Base-by-base conservation (phyloP, 2,888 invertebrate genomes). In the Mesodorylaimus sp. region DNA sequence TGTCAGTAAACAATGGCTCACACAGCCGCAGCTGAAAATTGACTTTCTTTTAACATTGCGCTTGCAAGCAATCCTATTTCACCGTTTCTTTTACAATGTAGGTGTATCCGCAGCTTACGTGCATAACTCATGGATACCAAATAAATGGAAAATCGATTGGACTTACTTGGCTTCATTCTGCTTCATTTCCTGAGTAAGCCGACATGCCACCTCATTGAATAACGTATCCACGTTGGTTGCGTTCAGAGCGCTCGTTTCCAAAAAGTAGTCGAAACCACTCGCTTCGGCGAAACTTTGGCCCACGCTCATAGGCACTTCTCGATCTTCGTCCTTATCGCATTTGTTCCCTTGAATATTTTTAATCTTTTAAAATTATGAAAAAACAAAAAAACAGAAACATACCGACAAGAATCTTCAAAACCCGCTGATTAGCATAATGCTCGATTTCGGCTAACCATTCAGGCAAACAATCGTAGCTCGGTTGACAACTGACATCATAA, bases 391-490 rank as follows among this genome's bases (percentile, higher is more conserved):
- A 42, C 21, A 19, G 24, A 23, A n/a, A 42, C 79, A 73, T 61
- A 80, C 89, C 91, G 61, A 91, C 89, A 74, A 91, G 77, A 73
- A 88, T 85, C 71, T 86, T 79, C 55, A 91, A 74, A 52, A 89
- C 89, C 74, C 88, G 87, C 65, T 80, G 81, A 70, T 85, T 89
- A 48, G 93, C 91, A 72, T 93, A 93, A 68, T 89, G 88, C 66
- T 93, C 89, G 57, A 95, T 91, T 76, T 95, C 93, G 55, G 87
- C 74, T 48, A 95, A 74, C 93, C 93, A 95, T 67, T 91, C 89
- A 0, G 89, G 87, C 58, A 95, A 73, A 66, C 89, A 89, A 68
- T 95, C 93, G 66, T 93, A 95, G 3, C 91, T 89, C 13, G 91
- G 89, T 68, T 93, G 93, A 69, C 87, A 88, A 63, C 88, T 87